Evolutionary conservation across 1,140 invertebrate genomes (phyloP).

Genomic region (Drosophila arawakana): DNA sequence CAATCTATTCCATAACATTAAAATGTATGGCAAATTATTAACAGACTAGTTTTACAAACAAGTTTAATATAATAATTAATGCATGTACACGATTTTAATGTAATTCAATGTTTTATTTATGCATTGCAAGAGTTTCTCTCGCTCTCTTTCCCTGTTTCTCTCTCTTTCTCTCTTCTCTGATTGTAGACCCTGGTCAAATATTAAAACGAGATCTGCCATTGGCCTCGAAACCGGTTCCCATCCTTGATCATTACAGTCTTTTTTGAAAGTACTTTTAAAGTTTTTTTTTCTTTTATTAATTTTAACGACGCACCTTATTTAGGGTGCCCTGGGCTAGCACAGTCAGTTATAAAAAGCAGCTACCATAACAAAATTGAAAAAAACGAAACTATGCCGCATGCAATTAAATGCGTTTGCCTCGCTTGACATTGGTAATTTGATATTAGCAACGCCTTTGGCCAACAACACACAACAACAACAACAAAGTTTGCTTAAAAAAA

Average conservation of each 20-base stretch:
- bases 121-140: background rate
- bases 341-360: slow-evolving; percentile 7
- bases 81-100: slow-evolving; percentile 1
- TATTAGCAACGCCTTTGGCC: slow-evolving; percentile 74
- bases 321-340: slow-evolving; percentile 12
- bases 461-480: slow-evolving; percentile 19
- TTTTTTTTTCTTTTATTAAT: slow-evolving; percentile 7
- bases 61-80: slow-evolving; percentile 16
- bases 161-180: background rate
- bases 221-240: slow-evolving; percentile 18
- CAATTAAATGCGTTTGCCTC: slow-evolving; percentile 64
- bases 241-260: slow-evolving; percentile 20
- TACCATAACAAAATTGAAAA: background rate
- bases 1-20: background rate
- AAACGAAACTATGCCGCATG: slow-evolving; percentile 37
- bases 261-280: slow-evolving; percentile 19
- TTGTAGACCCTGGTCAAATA: slow-evolving; percentile 10
- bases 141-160: too few relatives aligned
- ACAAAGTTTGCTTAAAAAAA: slow-evolving; percentile 49
- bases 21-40: slow-evolving; percentile 5
- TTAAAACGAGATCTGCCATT: slow-evolving; percentile 17
- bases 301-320: slow-evolving; percentile 20
- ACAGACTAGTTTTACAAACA: slow-evolving; percentile 5
- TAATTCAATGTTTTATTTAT: slow-evolving; percentile 22
- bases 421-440: slow-evolving; percentile 64